Evolutionary conservation across 92 coral and sea anemone genomes (phyloP).

Genomic region (Siderastrea siderea): DNA sequence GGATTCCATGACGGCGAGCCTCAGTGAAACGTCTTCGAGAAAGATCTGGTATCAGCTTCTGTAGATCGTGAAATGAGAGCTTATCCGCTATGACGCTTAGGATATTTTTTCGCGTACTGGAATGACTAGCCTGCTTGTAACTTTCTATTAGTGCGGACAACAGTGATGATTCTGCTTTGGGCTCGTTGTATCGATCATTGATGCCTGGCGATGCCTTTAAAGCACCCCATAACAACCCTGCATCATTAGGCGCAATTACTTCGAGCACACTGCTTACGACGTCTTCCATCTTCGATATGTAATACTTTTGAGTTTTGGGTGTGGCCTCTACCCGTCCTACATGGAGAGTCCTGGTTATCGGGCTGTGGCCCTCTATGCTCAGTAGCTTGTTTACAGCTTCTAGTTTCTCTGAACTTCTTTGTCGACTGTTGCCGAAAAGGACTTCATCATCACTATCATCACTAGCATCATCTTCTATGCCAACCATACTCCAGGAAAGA

Average conservation of each 20-base stretch:
- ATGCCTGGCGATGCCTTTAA: constrained; percentile 38
- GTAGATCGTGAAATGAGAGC: constrained; percentile 38
- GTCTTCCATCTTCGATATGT: constrained; percentile 41
- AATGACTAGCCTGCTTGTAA: constrained; percentile 47
- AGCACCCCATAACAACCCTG: constrained; percentile 63
- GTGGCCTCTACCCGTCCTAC: constrained; percentile 31
- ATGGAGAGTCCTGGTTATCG: constrained; percentile 37
- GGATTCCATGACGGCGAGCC: constrained; percentile 35
- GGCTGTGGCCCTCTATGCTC: constrained; percentile 30
- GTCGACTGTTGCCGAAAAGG: constrained; percentile 12
- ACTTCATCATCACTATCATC: constrained; percentile 18
- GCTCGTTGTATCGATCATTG: constrained; percentile 9
- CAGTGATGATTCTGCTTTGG: constrained; percentile 21
- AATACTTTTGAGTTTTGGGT: constrained; percentile 19
- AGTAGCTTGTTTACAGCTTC: constrained; percentile 36
- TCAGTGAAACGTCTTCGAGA: constrained; percentile 53
- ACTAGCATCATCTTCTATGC: constrained; percentile 10
- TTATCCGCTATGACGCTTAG: constrained; percentile 55
- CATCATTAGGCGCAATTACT: constrained; percentile 45
- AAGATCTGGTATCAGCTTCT: constrained; percentile 43
- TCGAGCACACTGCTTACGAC: constrained; percentile 51
- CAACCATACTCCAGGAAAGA: constrained; percentile 33
- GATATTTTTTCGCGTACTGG: constrained; percentile 39
- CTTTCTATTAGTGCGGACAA: constrained; percentile 42
- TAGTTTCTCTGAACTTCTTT: constrained; percentile 15